These are phyloP conservation scores for Anoplolepis gracilipes DNA, from an alignment of 1,140 invertebrate species.

Conservation along the genomic window DNA sequence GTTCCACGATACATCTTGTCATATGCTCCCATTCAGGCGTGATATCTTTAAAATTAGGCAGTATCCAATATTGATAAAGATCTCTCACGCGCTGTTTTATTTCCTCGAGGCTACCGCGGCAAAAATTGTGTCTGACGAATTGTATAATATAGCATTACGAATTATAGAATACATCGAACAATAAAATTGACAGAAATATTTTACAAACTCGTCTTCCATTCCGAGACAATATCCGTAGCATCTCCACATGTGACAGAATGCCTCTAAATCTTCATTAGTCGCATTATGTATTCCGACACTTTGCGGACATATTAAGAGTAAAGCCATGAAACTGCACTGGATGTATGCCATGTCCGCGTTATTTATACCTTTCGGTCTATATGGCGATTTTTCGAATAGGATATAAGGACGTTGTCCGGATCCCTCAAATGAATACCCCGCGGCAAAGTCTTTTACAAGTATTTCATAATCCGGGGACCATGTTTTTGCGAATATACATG, in stretches of 20 bases:
- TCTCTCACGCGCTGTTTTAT: slow-evolving; percentile 81
- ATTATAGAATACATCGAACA: neutral
- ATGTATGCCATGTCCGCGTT: slow-evolving; percentile 93
- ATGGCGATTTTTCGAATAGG: slow-evolving; percentile 85
- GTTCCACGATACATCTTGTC: slow-evolving; percentile 72
- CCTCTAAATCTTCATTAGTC: slow-evolving; percentile 88
- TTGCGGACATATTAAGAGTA: slow-evolving; percentile 88
- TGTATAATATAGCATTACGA: neutral
- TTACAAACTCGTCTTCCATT: slow-evolving; percentile 88
- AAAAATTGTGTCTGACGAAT: slow-evolving; percentile 86
- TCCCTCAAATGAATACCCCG: slow-evolving; percentile 63
- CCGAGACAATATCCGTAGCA: slow-evolving; percentile 92
- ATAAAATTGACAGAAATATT: neutral
- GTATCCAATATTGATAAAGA: slow-evolving; percentile 74
- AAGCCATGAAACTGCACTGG: slow-evolving; percentile 92
- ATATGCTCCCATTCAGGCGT: slow-evolving; percentile 84
- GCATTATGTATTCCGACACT: slow-evolving; percentile 87
- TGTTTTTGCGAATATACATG: slow-evolving; percentile 81
- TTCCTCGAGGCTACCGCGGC: slow-evolving; percentile 76
- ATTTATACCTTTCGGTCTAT: slow-evolving; percentile 82
- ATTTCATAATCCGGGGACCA: slow-evolving; percentile 81
- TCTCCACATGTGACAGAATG: slow-evolving; percentile 92
- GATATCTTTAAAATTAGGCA: slow-evolving; percentile 80
- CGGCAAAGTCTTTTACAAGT: slow-evolving; percentile 68
- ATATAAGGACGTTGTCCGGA: slow-evolving; percentile 78